Evolutionary conservation across 2,797 vertebrate species (phyloP), one percentile per base, ranked within the genome.

Genomic region (Anguilla megastoma): DNA sequence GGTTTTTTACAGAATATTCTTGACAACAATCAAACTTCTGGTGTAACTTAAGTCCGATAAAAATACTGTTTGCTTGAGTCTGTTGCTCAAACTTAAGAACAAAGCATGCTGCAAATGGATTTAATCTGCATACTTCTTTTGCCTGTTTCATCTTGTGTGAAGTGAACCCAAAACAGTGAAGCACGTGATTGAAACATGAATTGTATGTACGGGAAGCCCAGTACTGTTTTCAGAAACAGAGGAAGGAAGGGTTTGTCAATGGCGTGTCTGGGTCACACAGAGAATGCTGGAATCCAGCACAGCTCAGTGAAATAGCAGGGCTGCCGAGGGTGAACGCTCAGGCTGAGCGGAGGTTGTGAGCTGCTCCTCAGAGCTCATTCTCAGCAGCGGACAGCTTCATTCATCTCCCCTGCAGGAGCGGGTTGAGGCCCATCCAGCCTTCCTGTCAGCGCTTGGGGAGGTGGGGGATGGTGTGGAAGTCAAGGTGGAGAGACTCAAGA

Each of bases 171-270:
- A 12, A 79, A 79, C 36, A 41, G 33, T 79, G 74, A 45, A 50
- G 41, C 45, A 82, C 12, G 79, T 50, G 18, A n/a, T n/a, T 80
- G 2, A 45, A 80, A 80, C 18, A 76, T 36, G 14, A 80, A 80
- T 80, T 82, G 79, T 82, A 50, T 24, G 24, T n/a, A 82, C 79
- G 50, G 79, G 41, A 82, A 82, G 79, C 33, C 45, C 79, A 82
- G 21, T 24, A 48, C 41, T 82, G 79, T 82, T 50, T 82, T 24
- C 79, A n/a, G 45, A 12, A 50, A 50, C 41, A 48, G 21, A n/a
- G 79, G 79, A 48, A 82, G 79, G 79, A 82, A 82, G 79, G 21
- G 79, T 24, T 45, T 50, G 79, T 82, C 74, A 18, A n/a, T 76
- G 30, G 33, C 27, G 74, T 41, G 74, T 76, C 27, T 82, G 41